Percentiles rank a stretch among this genome's conserved stretches.
These are phyloP conservation scores for Anhinga rufa DNA, from an alignment of 2,113 vertebrate genomes.

Conservation along the genomic window DNA sequence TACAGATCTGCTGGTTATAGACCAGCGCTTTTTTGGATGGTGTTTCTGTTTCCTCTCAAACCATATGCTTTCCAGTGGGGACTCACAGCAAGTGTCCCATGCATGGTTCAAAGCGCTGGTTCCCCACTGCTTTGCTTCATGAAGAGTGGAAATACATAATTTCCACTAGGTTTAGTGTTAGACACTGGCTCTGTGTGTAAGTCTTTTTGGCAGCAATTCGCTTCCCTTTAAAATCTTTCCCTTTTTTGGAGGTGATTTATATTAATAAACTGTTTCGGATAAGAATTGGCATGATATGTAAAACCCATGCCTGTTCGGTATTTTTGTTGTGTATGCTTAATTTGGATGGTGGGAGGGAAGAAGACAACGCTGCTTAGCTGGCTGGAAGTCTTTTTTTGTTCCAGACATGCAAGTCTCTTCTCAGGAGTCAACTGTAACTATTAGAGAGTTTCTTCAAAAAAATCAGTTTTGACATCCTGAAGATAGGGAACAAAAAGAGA, in stretches of 20 bases:
- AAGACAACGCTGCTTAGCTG: not conserved
- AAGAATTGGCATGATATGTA: slow-evolving; percentile 30
- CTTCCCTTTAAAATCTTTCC: slow-evolving; percentile 27
- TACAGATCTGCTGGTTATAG: not conserved
- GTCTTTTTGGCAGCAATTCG: not conserved
- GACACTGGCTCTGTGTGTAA: slow-evolving; percentile 15
- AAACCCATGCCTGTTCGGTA: slow-evolving; percentile 30
- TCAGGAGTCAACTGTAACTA: slow-evolving; percentile 10
- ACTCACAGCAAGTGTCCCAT: slow-evolving; percentile 20
- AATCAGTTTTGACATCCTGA: slow-evolving; percentile 29
- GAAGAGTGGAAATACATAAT: slow-evolving; percentile 6
- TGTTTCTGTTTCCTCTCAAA: slow-evolving; percentile 15
- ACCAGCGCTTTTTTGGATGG: not conserved
- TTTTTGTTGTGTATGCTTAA: slow-evolving; percentile 31
- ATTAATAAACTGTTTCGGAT: slow-evolving; percentile 20
- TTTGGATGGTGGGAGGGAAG: slow-evolving; percentile 8
- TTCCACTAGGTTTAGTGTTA: slow-evolving; percentile 10
- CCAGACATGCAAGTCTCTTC: slow-evolving; percentile 15
- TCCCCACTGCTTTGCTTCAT: slow-evolving; percentile 16
- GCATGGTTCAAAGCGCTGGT: not conserved
- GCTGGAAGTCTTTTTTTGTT: slow-evolving; percentile 7
- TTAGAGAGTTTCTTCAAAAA: slow-evolving; percentile 8
- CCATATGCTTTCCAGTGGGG: not conserved
- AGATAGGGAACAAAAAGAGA: not conserved
- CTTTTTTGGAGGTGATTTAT: slow-evolving; percentile 58